phyloP scores from a whole-genome alignment of 2,888 invertebrate species.

The Lobophora halterata region DNA sequence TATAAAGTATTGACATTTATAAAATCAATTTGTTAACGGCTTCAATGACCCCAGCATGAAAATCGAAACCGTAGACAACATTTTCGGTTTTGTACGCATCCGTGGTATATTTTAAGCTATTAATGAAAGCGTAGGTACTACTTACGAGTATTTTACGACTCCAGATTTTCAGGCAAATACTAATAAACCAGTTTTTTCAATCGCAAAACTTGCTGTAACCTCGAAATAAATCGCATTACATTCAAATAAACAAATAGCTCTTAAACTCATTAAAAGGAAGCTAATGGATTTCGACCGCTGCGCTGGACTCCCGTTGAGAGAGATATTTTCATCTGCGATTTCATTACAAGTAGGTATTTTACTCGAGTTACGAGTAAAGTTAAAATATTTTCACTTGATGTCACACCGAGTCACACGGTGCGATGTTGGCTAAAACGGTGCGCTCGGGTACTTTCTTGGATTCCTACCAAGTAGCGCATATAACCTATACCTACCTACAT shows the following conservation, averaged over 20 bases:
- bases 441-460: constrained; percentile 18
- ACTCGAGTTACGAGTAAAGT: constrained; percentile 17
- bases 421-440: constrained; percentile 9
- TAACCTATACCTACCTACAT: too few species aligned
- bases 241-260: constrained; percentile 25
- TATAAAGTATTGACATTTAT: neutral
- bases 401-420: constrained; percentile 13
- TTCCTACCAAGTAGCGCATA: constrained; percentile 22
- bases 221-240: too few species aligned
- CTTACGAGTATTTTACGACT: too few species aligned
- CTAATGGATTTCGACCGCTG: constrained; percentile 33
- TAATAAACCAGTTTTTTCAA: constrained; percentile 40
- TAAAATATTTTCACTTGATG: constrained; percentile 13
- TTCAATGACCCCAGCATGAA: constrained; percentile 36
- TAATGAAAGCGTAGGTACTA: too few species aligned
- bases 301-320: constrained; percentile 21
- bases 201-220: too few species aligned
- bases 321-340: constrained; percentile 28
- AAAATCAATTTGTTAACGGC: constrained; percentile 29
- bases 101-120: too few species aligned
- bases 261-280: constrained; percentile 22
- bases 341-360: constrained; percentile 22
- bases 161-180: too few species aligned
- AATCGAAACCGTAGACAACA: constrained; percentile 41
- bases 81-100: constrained; percentile 56